Evolutionary conservation across 2,113 vertebrate genomes (phyloP).

Genomic region (Aphyosemion australe): DNA sequence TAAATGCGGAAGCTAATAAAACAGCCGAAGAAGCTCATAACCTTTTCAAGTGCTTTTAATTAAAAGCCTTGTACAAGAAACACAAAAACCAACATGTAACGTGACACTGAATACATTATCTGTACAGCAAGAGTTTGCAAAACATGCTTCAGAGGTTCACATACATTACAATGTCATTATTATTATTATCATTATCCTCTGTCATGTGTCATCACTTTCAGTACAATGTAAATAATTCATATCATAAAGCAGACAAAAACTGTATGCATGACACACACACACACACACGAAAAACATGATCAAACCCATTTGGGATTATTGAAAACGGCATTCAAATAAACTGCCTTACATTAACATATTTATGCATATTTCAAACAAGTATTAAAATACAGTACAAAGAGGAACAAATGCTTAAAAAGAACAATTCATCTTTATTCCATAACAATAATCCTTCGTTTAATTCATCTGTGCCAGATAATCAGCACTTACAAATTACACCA

Average conservation of each 20-base stretch:
- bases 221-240: slow-evolving; percentile 70
- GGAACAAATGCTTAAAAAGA: slow-evolving; percentile 49
- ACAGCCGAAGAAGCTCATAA: not conserved
- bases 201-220: slow-evolving; percentile 53
- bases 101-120: slow-evolving; percentile 75
- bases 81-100: slow-evolving; percentile 75
- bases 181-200: slow-evolving; percentile 40
- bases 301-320: slow-evolving; percentile 66
- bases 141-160: slow-evolving; percentile 81
- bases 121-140: slow-evolving; percentile 78
- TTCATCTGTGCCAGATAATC: slow-evolving; percentile 32
- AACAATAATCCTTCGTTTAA: slow-evolving; percentile 52
- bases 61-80: slow-evolving; percentile 79
- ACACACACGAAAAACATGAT: slow-evolving; percentile 38
- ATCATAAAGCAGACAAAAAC: slow-evolving; percentile 61
- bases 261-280: slow-evolving; percentile 57
- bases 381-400: slow-evolving; percentile 64
- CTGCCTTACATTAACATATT: slow-evolving; percentile 64
- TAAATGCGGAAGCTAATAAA: not conserved
- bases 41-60: slow-evolving; percentile 75
- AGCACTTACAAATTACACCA: slow-evolving; percentile 58
- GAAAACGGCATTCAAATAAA: slow-evolving; percentile 68
- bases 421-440: slow-evolving; percentile 16
- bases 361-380: slow-evolving; percentile 69
- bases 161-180: slow-evolving; percentile 75